Percentiles rank a stretch among this genome's conserved stretches.
Conservation (phyloP, 2,113 vertebrate species). For the Galbula dea region DNA sequence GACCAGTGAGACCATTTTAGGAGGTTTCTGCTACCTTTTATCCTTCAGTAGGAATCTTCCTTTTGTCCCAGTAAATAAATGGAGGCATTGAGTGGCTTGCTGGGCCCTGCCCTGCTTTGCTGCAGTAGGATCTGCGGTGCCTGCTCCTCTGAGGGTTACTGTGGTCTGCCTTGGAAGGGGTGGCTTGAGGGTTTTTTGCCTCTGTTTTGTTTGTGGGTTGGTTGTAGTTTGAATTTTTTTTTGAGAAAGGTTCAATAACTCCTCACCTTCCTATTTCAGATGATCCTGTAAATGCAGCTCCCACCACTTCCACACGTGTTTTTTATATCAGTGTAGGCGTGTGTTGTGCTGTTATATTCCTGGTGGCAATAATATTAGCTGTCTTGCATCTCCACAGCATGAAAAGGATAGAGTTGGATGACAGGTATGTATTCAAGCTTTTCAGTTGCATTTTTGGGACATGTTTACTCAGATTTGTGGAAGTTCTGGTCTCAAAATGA, state of each 20-base stretch:
- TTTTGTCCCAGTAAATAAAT: neutral
- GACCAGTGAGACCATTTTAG: neutral
- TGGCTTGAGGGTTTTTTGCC: too few species aligned
- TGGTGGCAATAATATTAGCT: conserved; percentile 96
- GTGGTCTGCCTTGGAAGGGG: neutral
- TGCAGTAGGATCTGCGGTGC: neutral
- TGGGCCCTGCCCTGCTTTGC: neutral
- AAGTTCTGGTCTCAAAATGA: neutral
- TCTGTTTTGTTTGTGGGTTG: neutral
- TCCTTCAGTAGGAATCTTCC: neutral
- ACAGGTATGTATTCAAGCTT: conserved; percentile 80
- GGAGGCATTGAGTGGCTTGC: neutral
- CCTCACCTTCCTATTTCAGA: conserved; percentile 71
- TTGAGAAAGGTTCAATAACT: neutral
- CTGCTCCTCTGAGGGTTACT: neutral
- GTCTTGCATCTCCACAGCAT: conserved; percentile 98
- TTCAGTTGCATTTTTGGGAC: neutral
- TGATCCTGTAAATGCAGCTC: conserved; percentile 81
- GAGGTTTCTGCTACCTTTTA: neutral
- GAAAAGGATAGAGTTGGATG: conserved; percentile 96
- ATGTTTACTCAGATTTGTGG: fast-evolving
- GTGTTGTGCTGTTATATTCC: conserved; percentile 97
- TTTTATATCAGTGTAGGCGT: conserved; percentile 99
- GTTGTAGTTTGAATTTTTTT: neutral
- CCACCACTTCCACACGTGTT: conserved; percentile 94